Percentiles rank a stretch among this genome's conserved stretches.
Evolutionary conservation across 2,888 invertebrate genomes (phyloP).

Genomic region (Eulithis prunata): DNA sequence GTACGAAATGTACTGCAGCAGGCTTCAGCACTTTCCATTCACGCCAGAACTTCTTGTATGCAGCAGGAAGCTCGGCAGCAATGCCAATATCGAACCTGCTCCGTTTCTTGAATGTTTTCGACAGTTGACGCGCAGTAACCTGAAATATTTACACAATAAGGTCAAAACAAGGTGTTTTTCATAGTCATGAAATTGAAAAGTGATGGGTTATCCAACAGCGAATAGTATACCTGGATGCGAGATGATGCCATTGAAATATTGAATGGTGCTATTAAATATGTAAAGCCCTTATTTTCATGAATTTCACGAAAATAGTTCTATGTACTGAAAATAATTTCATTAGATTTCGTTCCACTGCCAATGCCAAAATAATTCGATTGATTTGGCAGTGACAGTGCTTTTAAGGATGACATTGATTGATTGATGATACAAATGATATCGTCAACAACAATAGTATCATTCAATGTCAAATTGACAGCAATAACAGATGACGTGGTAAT

Average conservation of each 20-base stretch:
- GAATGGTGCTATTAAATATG: slow-evolving; percentile 31
- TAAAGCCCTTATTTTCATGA: slow-evolving; percentile 46
- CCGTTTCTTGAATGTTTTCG: slow-evolving; percentile 79
- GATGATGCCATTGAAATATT: slow-evolving; percentile 73
- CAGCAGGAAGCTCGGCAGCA: slow-evolving; percentile 89
- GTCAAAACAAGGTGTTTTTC: slow-evolving; percentile 45
- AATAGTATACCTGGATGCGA: slow-evolving; percentile 64
- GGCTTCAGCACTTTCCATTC: slow-evolving; percentile 91
- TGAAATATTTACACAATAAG: slow-evolving; percentile 60
- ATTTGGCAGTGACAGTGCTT: neutral
- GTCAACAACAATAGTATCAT: slow-evolving; percentile 25
- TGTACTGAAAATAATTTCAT: slow-evolving; percentile 30
- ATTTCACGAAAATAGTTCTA: slow-evolving; percentile 22
- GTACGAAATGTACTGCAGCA: slow-evolving; percentile 88
- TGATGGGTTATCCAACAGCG: slow-evolving; percentile 15
- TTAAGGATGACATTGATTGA: neutral
- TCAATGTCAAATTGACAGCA: slow-evolving; percentile 19
- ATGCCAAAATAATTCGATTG: slow-evolving; percentile 14
- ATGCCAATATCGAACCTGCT: slow-evolving; percentile 87
- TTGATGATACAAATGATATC: neutral
- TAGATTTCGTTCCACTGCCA: slow-evolving; percentile 10
- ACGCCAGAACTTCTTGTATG: slow-evolving; percentile 93
- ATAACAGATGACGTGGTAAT: slow-evolving; percentile 54
- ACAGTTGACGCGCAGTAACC: slow-evolving; percentile 76
- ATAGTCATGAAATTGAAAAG: slow-evolving; percentile 14